A percentile compares a stretch with the other conserved stretches of the same genome.
Evolutionary conservation across 2,797 vertebrate genomes (phyloP).

Genomic region (Halcyon leucocephala): DNA sequence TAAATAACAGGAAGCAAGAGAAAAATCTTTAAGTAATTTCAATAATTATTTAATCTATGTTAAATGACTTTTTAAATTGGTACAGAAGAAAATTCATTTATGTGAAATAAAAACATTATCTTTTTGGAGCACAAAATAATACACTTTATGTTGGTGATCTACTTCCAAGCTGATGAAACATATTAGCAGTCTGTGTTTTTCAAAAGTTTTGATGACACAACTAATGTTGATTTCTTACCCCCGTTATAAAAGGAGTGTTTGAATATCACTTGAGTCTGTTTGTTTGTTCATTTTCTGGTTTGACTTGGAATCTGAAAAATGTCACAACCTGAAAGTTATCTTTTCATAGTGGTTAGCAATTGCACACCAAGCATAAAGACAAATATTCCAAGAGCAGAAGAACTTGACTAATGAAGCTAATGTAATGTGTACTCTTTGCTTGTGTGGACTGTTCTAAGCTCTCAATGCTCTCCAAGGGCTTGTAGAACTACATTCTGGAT

Average conservation of each 20-base stretch:
- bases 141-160: background rate
- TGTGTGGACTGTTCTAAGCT: background rate
- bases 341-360: slow-evolving; percentile 3
- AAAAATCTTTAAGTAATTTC: background rate
- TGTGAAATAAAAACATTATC: background rate
- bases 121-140: background rate
- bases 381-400: background rate
- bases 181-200: background rate
- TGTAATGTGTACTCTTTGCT: background rate
- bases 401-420: background rate
- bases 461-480: background rate
- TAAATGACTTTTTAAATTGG: background rate
- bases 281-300: rapidly evolving
- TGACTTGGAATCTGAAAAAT: background rate
- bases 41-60: background rate
- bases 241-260: background rate
- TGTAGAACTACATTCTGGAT: background rate
- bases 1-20: slow-evolving; percentile 2
- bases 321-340: background rate
- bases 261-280: background rate
- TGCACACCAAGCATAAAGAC: background rate
- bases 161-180: background rate
- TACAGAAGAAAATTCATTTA: background rate
- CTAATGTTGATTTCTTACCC: background rate
- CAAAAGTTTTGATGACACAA: background rate